These are phyloP conservation scores for Neostethus bicornis DNA, from an alignment of 2,797 vertebrate species.

Conservation along the genomic window DNA sequence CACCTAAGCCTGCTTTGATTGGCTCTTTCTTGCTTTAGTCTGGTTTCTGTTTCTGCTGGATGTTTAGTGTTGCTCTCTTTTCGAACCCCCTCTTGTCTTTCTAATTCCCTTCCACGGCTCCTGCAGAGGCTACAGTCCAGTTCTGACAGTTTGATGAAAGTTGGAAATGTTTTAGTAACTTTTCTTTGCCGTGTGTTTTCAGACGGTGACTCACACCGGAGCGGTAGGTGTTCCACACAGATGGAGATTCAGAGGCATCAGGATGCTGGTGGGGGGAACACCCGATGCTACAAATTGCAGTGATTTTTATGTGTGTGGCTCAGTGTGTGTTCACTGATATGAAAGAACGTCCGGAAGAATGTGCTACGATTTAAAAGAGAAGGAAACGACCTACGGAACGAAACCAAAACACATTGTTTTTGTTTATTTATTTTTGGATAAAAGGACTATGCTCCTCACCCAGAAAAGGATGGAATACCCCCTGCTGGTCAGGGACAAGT, in stretches of 20 bases:
- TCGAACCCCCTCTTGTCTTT: neutral
- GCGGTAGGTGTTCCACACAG: constrained; percentile 34
- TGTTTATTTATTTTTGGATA: too few relatives aligned
- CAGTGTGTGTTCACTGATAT: constrained; percentile 1
- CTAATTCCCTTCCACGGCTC: neutral
- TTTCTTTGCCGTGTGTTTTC: constrained; percentile 9
- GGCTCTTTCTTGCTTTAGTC: constrained; percentile 32
- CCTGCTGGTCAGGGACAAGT: too few relatives aligned
- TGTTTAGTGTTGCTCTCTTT: neutral
- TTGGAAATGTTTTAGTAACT: constrained; percentile 3
- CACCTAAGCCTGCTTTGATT: constrained; percentile 43
- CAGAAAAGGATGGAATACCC: too few relatives aligned
- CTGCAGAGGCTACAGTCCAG: neutral
- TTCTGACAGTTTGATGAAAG: constrained; percentile 6
- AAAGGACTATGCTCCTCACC: too few relatives aligned
- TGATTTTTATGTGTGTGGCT: constrained; percentile 27
- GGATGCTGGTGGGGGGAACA: constrained; percentile 30
- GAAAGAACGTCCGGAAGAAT: neutral
- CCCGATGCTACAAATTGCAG: constrained; percentile 46
- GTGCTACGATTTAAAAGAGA: neutral
- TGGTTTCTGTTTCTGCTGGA: neutral
- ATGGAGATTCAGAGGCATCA: constrained; percentile 13
- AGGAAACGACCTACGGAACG: constrained; percentile 1
- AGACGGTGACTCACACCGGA: constrained; percentile 43
- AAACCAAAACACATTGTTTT: too few relatives aligned